Evolutionary conservation across 2,113 vertebrate species (phyloP).

Genomic region (Hippocampus guttulatus): DNA sequence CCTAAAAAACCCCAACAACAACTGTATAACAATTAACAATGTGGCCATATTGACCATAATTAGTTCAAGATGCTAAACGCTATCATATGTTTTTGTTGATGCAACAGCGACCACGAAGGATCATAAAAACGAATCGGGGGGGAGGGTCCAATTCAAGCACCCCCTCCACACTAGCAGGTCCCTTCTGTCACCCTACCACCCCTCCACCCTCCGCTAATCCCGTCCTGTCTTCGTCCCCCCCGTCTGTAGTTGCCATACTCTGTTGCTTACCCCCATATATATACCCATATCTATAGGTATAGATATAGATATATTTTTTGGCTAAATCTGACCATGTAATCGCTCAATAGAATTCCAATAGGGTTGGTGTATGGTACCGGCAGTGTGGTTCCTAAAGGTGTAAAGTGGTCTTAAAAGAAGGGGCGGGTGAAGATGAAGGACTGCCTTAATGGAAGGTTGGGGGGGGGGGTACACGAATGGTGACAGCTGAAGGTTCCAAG

Average conservation of each 20-base stretch:
- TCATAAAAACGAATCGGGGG: conserved; percentile 19
- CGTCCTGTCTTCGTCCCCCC: conserved; percentile 9
- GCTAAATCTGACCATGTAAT: conserved; percentile 49
- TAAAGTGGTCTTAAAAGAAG: conserved; percentile 17
- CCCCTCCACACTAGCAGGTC: conserved; percentile 32
- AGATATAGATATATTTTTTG: background rate
- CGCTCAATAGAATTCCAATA: conserved; percentile 42
- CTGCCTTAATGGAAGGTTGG: background rate
- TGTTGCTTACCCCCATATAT: conserved; percentile 11
- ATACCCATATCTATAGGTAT: background rate
- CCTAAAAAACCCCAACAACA: background rate
- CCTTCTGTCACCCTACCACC: conserved; percentile 53
- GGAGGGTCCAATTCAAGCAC: conserved; percentile 18
- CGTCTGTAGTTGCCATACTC: conserved; percentile 40
- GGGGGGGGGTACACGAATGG: too few relatives aligned
- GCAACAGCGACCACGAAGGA: conserved; percentile 7
- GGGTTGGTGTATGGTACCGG: conserved; percentile 21
- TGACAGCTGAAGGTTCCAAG: too few relatives aligned
- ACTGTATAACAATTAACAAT: background rate
- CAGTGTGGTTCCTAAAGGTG: conserved; percentile 35
- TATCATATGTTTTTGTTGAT: background rate
- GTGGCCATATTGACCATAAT: background rate
- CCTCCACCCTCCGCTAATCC: conserved; percentile 55
- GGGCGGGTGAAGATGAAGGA: background rate
- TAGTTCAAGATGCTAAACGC: background rate